Percentiles rank a stretch among this genome's conserved stretches.
Evolutionary conservation across 2,113 vertebrate genomes (phyloP).

Genomic region (Chelonoidis abingdonii): DNA sequence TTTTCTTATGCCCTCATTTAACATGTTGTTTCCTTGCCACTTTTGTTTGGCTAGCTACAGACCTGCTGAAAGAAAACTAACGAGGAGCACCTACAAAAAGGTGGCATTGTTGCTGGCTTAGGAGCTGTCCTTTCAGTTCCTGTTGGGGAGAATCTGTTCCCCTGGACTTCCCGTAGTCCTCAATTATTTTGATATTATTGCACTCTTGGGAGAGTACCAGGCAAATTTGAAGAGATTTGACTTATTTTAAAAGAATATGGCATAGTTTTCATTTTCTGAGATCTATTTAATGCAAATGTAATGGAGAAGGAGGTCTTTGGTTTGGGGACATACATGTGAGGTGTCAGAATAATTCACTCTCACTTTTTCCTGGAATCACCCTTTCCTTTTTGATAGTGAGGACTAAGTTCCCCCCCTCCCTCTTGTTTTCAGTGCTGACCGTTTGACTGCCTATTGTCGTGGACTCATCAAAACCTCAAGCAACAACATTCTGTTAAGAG

Average conservation of each 20-base stretch:
- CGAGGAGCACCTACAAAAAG: not conserved
- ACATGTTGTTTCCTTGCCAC: constrained; percentile 25
- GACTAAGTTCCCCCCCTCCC: no score
- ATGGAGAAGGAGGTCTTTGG: not conserved
- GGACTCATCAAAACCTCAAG: not conserved
- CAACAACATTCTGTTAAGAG: fast-evolving
- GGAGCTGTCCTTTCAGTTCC: not conserved
- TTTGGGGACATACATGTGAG: not conserved
- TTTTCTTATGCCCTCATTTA: constrained; percentile 19
- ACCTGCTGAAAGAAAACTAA: not conserved
- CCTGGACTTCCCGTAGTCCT: not conserved
- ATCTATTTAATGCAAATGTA: not conserved
- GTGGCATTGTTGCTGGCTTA: not conserved
- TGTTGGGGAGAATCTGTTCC: not conserved
- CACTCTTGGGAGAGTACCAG: constrained; percentile 5
- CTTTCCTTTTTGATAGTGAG: not conserved
- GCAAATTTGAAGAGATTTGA: not conserved
- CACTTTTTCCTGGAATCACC: not conserved
- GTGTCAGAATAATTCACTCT: constrained; percentile 39
- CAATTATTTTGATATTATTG: not conserved
- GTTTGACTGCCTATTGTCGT: not conserved
- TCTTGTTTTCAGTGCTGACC: not conserved
- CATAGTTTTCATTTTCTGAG: not conserved
- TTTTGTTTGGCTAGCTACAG: not conserved
- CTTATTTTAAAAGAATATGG: constrained; percentile 1